Conservation (phyloP, 2,113 vertebrate species). For the Serinus canaria region DNA sequence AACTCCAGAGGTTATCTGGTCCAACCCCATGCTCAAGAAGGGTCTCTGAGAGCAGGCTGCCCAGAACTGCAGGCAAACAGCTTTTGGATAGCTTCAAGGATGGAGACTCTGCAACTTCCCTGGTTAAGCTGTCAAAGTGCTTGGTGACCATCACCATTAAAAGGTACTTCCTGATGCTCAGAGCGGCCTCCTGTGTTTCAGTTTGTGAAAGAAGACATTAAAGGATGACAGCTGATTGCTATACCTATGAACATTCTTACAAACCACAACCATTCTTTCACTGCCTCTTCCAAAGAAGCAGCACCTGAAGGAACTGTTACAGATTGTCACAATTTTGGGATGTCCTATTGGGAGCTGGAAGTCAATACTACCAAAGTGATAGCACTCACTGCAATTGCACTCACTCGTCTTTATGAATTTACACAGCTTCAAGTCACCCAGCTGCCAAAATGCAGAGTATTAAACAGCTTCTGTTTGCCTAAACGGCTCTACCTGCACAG, state of each 20-base stretch:
- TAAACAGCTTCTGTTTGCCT: background rate
- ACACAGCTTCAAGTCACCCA: background rate
- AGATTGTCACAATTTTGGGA: background rate
- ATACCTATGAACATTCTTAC: accelerated
- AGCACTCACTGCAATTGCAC: background rate
- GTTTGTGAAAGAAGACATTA: background rate
- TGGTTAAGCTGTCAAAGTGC: background rate
- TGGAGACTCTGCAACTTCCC: background rate
- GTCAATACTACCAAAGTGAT: accelerated
- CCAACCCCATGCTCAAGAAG: background rate
- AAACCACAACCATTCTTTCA: background rate
- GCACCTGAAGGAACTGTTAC: background rate
- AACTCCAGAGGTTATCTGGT: background rate
- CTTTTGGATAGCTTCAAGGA: background rate
- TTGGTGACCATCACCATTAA: background rate
- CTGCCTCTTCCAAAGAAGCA: background rate
- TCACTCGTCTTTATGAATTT: background rate
- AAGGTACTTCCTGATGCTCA: background rate
- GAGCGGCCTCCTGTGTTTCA: background rate
- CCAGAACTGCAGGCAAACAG: background rate
- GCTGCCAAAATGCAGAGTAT: background rate
- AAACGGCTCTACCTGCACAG: background rate
- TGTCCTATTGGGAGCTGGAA: background rate
- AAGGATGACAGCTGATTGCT: background rate
- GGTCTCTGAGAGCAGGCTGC: background rate